Percentiles rank a stretch among this genome's conserved stretches.
phyloP scores from a whole-genome alignment of 2,888 invertebrate genomes.

The Volucella inanis region DNA sequence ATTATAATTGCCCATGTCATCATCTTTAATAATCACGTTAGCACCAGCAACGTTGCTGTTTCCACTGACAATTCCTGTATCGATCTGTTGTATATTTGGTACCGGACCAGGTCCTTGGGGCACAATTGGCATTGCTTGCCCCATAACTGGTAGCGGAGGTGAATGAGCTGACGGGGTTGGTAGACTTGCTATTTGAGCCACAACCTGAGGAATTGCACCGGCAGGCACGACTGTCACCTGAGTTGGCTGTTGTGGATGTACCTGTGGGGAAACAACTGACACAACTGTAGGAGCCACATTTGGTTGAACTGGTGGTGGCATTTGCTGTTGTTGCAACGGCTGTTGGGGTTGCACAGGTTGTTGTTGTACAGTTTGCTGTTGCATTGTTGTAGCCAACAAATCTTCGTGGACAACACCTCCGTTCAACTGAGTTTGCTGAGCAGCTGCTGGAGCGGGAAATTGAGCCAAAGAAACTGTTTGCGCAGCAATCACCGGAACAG shows the following conservation, averaged over 20 bases:
- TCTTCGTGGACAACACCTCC: constrained; percentile 83
- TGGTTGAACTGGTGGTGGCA: constrained; percentile 76
- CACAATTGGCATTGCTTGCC: constrained; percentile 46
- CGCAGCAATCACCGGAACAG: constrained; percentile 79
- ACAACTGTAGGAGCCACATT: constrained; percentile 75
- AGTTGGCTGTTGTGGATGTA: constrained; percentile 57
- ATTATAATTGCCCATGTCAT: constrained; percentile 64
- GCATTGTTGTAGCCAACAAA: constrained; percentile 79
- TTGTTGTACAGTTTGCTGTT: constrained; percentile 74
- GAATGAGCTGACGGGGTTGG: constrained; percentile 56
- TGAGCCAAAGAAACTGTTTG: constrained; percentile 76
- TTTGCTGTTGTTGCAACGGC: constrained; percentile 62
- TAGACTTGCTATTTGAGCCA: constrained; percentile 51
- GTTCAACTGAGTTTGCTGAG: constrained; percentile 80
- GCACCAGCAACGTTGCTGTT: constrained; percentile 36
- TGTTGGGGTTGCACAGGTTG: constrained; percentile 55
- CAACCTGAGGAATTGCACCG: constrained; percentile 59
- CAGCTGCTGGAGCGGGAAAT: constrained; percentile 76
- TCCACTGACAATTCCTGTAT: constrained; percentile 32
- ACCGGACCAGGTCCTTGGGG: constrained; percentile 43
- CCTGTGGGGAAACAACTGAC: constrained; percentile 67
- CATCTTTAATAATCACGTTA: constrained; percentile 44
- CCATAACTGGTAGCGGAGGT: constrained; percentile 61
- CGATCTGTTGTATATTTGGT: constrained; percentile 52
- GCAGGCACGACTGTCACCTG: constrained; percentile 62